Evolutionary conservation across 1,140 invertebrate species (phyloP).

Genomic region (Bathynomus jamesi): DNA sequence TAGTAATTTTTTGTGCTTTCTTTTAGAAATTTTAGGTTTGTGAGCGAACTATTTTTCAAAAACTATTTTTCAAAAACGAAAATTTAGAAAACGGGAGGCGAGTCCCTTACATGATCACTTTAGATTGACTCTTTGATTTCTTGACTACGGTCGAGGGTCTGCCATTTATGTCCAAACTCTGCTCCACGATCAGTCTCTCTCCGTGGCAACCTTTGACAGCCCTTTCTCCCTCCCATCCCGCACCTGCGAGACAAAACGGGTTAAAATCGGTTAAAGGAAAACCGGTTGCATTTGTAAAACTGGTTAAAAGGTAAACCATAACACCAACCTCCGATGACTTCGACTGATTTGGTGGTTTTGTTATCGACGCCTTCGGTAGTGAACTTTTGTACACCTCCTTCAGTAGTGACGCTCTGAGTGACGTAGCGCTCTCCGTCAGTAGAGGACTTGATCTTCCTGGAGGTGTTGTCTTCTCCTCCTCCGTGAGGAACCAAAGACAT

Average conservation of each 20-base stretch:
- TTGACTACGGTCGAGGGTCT: conserved; percentile 26
- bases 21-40: no score
- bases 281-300: background rate
- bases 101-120: conserved; percentile 26
- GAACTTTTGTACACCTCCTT: conserved; percentile 12
- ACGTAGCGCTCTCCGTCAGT: conserved; percentile 23
- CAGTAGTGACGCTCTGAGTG: conserved; percentile 17
- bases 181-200: conserved; percentile 21
- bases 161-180: conserved; percentile 11
- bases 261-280: background rate
- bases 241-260: background rate
- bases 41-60: no score
- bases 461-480: background rate
- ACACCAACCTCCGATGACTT: conserved; percentile 25
- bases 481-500: background rate
- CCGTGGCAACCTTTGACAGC: conserved; percentile 17
- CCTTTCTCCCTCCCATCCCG: conserved; percentile 16
- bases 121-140: conserved; percentile 21
- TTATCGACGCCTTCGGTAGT: conserved; percentile 25
- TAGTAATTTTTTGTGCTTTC: no score
- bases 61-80: no score
- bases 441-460: conserved; percentile 16
- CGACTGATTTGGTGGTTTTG: conserved; percentile 26
- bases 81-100: no score
- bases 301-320: no score